Evolutionary conservation across 2,797 vertebrate genomes (phyloP), one percentile per base, ranked within the genome.

Genomic region (Synaphobranchus kaupii): DNA sequence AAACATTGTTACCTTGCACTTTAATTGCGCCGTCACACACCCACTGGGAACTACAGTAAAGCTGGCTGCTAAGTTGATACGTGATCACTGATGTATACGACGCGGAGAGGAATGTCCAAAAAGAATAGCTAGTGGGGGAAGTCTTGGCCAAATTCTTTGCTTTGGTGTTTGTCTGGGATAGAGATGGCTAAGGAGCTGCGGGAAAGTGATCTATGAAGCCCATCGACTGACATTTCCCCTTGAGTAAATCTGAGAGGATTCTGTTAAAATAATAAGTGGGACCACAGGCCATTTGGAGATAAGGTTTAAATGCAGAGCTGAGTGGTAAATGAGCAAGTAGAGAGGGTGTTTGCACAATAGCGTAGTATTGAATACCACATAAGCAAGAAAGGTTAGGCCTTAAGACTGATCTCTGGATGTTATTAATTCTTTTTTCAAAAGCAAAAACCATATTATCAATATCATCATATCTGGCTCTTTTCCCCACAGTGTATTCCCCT

Each of bases 201-300:
- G 71, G 71, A 85, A 81, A 50, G 54, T 84, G 78, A 85, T 85
- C 83, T 80, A 85, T 48, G 28, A 48, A 85, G 28, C 83, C 83
- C 84, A 88, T 81, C 56, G 28, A 88, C 56, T 50, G 87, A 88
- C 83, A 85, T 85, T 88, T 88, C 83, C 83, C 39, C n/a, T 80
- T 85, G 56, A 84, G 85, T 85, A 88, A 60, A 88, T 78, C 56
- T 84, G 83, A 80, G 44, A 48, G n/a, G 71, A 63, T 66, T 85
- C 71, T 31, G 83, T 48, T 85, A 47, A 88, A 82, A 85, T 39
- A 88, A 88, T 50, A 85, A 63, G 84, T 39, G n/a, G 54, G 84
- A 44, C 84, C 47, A 63, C 22, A 34, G 83, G 82, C 34, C 68
- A 60, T 87, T 54, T 73, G 50, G 39, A 54, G 66, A 54, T 76